These are phyloP conservation scores for Festucalex cinctus DNA, from an alignment of 2,113 vertebrate species.

Conservation along the genomic window DNA sequence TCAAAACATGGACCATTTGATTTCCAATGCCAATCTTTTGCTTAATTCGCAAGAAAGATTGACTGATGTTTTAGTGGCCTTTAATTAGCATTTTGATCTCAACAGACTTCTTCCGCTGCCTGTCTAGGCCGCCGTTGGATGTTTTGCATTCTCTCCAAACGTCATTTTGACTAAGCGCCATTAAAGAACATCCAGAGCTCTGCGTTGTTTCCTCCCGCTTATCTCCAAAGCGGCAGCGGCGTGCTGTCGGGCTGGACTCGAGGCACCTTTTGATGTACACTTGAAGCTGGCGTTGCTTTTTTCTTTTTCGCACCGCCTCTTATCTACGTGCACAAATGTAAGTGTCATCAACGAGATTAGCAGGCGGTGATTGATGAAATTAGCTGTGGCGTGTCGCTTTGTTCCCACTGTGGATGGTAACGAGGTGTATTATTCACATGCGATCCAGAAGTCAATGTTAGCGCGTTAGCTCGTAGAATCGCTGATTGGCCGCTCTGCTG, in stretches of 20 bases:
- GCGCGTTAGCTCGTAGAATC: slow-evolving; percentile 8
- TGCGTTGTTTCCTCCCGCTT: slow-evolving; percentile 23
- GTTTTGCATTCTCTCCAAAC: slow-evolving; percentile 12
- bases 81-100: too few species aligned
- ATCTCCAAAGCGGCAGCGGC: slow-evolving; percentile 54
- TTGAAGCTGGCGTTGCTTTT: slow-evolving; percentile 31
- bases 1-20: too few species aligned
- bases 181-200: neutral
- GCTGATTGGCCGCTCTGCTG: slow-evolving; percentile 10
- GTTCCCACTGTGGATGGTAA: slow-evolving; percentile 1
- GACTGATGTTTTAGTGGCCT: too few species aligned
- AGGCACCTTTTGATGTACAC: slow-evolving; percentile 42
- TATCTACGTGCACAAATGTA: slow-evolving; percentile 55
- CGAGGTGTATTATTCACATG: neutral
- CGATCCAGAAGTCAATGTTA: neutral
- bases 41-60: too few species aligned
- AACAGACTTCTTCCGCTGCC: neutral
- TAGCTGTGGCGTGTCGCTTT: slow-evolving; percentile 40
- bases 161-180: neutral
- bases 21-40: too few species aligned
- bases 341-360: slow-evolving; percentile 54
- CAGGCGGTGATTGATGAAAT: slow-evolving; percentile 47
- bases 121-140: neutral
- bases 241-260: slow-evolving; percentile 24
- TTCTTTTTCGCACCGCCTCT: slow-evolving; percentile 37